These are phyloP conservation scores for Epinephelus coioides DNA, from an alignment of 2,797 vertebrate species.

Conservation along the genomic window DNA sequence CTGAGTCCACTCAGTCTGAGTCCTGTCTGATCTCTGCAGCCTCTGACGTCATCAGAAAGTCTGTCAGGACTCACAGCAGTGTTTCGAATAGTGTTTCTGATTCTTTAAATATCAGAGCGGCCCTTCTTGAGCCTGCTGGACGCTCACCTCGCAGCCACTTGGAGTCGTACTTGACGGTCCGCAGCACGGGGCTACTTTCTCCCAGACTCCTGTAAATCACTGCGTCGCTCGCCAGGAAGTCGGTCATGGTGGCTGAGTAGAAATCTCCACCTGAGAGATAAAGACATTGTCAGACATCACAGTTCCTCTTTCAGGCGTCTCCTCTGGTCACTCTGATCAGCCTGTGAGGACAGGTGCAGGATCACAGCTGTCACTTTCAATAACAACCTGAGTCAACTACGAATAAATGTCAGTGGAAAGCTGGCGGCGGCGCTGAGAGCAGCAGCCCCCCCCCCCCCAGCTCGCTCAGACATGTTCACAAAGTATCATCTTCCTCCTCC, in stretches of 20 bases:
- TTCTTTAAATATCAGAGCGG: too few relatives aligned
- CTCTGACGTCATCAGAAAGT: too few relatives aligned
- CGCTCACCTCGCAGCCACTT: constrained; percentile 95
- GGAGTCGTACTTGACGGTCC: constrained; percentile 96
- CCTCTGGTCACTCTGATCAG: constrained; percentile 60
- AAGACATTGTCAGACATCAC: background rate
- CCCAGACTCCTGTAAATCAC: constrained; percentile 97
- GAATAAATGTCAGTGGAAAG: constrained; percentile 77
- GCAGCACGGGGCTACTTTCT: constrained; percentile 89
- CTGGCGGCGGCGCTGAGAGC: too few relatives aligned
- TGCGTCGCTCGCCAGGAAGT: constrained; percentile 95
- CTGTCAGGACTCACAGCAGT: too few relatives aligned
- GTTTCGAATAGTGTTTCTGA: too few relatives aligned
- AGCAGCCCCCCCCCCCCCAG: too few relatives aligned
- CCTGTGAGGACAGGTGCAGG: constrained; percentile 53
- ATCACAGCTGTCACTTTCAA: constrained; percentile 56
- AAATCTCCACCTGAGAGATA: constrained; percentile 89
- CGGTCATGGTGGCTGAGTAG: constrained; percentile 94
- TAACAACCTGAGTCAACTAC: constrained; percentile 72
- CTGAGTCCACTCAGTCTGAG: too few relatives aligned
- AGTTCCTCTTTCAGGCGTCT: constrained; percentile 6
- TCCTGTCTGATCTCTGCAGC: too few relatives aligned
- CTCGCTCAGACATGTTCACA: constrained; percentile 13
- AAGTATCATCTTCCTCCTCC: constrained; percentile 46
- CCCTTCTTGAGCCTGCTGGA: too few relatives aligned